Evolutionary conservation across 2,113 vertebrate species (phyloP), one percentile per base, ranked within the genome.

Genomic region (Bostrychus sinensis): DNA sequence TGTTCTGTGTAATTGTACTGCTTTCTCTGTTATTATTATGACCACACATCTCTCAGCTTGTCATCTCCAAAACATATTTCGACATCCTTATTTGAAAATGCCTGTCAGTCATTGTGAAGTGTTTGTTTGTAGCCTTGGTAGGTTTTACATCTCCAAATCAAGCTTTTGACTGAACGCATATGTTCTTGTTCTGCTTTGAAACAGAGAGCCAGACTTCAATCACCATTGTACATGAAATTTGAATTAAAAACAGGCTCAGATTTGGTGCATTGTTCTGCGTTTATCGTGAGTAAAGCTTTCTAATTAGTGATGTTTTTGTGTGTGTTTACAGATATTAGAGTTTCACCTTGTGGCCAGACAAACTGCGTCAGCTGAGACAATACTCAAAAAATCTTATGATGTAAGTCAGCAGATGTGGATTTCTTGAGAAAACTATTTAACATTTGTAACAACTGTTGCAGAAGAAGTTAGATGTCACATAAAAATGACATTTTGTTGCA

Each of bases 171-270:
- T 86, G 83, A n/a, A n/a, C 78, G 81, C 82, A 84, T 80, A 75
- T 84, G 82, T 80, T 81, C 79, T 81, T 88, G 78, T 86, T 84
- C 63, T 70, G 57, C 89, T 91, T 89, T 87, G 81, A 87, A 88
- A 81, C 76, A 50, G 60, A 81, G 78, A 56, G 83, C 81, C 81
- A 75, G 75, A 88, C 84, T 91, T 91, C 87, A 88, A 82, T 91
- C 86, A 91, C 75, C 61, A 66, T 80, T 79, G 74, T 69, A 82
- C 84, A 80, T 75, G 72, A 84, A 86, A 88, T 86, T 72, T 67
- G 80, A 82, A 90, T 90, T 84, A 89, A 86, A 90, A 90, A 80
- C 88, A 87, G 85, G 82, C 90, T 90, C 86, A 70, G 72, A 81
- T 87, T 89, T 84, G 81, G 66, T 62, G 71, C 74, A 72, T 75